Evolutionary conservation across 2,113 vertebrate species (phyloP).

Genomic region (Sorex fumeus): DNA sequence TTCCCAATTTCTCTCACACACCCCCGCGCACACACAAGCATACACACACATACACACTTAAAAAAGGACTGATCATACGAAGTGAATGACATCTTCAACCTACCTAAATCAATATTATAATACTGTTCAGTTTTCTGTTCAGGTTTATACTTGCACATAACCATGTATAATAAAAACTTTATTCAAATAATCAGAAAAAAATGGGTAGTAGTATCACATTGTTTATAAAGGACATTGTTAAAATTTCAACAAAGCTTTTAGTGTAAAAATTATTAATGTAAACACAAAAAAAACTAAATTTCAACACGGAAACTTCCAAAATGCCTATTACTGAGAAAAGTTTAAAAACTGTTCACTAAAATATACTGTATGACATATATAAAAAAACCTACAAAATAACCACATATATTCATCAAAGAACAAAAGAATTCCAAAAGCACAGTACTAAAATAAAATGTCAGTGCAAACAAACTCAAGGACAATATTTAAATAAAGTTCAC

Average conservation of each 20-base stretch:
- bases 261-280: constrained; percentile 29
- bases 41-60: background rate
- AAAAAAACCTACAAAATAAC: constrained; percentile 48
- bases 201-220: constrained; percentile 54
- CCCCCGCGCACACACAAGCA: constrained; percentile 43
- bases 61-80: constrained; percentile 33
- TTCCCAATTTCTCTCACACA: constrained; percentile 78
- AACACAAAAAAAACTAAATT: background rate
- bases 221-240: constrained; percentile 34
- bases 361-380: background rate
- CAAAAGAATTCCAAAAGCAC: constrained; percentile 10
- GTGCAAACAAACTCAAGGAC: background rate
- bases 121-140: constrained; percentile 20
- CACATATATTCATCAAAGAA: constrained; percentile 30
- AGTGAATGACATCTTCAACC: constrained; percentile 64
- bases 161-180: constrained; percentile 50
- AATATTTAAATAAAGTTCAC: constrained; percentile 37
- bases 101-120: constrained; percentile 13
- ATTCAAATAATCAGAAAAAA: constrained; percentile 62
- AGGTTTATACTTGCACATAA: constrained; percentile 46
- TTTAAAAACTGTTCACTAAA: background rate
- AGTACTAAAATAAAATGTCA: constrained; percentile 54
- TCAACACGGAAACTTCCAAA: constrained; percentile 16
- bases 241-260: constrained; percentile 46
- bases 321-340: constrained; percentile 50